Conservation (phyloP, 2,113 vertebrate genomes). For the Carassius gibelio region DNA sequence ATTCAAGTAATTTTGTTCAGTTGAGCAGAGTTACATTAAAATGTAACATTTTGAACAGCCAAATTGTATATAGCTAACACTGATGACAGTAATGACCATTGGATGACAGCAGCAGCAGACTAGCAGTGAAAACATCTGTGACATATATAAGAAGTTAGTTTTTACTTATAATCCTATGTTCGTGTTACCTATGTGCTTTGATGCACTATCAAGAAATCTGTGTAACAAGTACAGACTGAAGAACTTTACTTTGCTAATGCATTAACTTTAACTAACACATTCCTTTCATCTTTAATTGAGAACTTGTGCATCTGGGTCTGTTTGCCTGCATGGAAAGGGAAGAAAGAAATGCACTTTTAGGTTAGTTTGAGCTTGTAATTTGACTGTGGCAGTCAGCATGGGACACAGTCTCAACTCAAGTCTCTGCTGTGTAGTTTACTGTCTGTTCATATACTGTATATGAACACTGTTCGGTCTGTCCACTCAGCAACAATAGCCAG, state of each 20-base stretch:
- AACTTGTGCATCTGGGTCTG: not conserved
- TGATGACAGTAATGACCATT: not conserved
- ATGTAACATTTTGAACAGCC: not conserved
- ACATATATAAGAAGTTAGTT: not conserved
- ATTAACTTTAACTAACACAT: not conserved
- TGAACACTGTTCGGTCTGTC: not conserved
- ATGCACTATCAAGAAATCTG: not conserved
- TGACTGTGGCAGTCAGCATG: not conserved
- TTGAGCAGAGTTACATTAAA: not conserved
- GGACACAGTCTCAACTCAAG: not conserved
- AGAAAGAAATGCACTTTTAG: not conserved
- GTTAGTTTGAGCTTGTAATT: not conserved
- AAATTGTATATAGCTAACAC: not conserved
- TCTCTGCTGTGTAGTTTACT: not conserved
- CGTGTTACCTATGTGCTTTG: not conserved
- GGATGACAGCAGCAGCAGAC: not conserved
- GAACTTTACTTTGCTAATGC: not conserved
- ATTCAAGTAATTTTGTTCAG: not conserved
- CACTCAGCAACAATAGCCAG: slow-evolving; percentile 1
- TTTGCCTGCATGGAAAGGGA: not conserved
- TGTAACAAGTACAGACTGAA: not conserved
- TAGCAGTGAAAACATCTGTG: not conserved
- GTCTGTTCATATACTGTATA: not conserved
- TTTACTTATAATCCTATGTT: not conserved
- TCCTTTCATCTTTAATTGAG: not conserved